Base-by-base conservation (phyloP, 2,888 invertebrate genomes). In the Eurytoma californica region DNA sequence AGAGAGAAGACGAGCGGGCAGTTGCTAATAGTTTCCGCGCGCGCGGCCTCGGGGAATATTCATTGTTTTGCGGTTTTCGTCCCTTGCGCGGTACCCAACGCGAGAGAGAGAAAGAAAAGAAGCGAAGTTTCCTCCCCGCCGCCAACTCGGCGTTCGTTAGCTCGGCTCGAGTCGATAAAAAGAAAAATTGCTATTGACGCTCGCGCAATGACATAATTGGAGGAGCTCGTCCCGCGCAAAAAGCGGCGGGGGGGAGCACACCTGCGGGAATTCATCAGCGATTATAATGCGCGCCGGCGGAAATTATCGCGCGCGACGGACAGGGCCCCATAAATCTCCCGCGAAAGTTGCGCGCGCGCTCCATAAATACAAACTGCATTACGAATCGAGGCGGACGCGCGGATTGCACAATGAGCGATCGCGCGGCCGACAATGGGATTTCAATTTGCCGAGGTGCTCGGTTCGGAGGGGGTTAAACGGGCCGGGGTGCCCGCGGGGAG, bases 1-100 rank as follows among this genome's bases (percentile, higher is more conserved):
- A 30, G 30, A 30, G 30, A 3, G 30, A 30, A 30, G 30, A 0
- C 3, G 7, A 7, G 7, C 39, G 39, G 24, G 55, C 16, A 7
- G 60, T 39, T 63, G 68, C 20, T 78, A 72, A 72, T 72, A 72
- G 67, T 77, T 72, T 72, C 66, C 67, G 20, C 14, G 72, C 16
- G 39, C 39, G 39, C 39, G 39, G 39, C 39, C 39, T 39, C 24
- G 39, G 2, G 51, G 39, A 60, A 68, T 75, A 61, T 68, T 58
- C 61, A 53, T 75, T 9, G 24, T 39, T 39, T 39, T 57, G 39
- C 12, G 24, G 9, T 18, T 30, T 68, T 68, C 24, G 58, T 60
- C 49, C 20, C 3, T 39, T 24, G 20, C 51, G 7, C 39, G 39
- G 39, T 39, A 39, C n/a, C n/a, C n/a, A n/a, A n/a, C n/a, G n/a